A percentile compares a stretch with the other conserved stretches of the same genome.
Conservation (phyloP, 2,888 invertebrate genomes). For the Troides aeacus region DNA sequence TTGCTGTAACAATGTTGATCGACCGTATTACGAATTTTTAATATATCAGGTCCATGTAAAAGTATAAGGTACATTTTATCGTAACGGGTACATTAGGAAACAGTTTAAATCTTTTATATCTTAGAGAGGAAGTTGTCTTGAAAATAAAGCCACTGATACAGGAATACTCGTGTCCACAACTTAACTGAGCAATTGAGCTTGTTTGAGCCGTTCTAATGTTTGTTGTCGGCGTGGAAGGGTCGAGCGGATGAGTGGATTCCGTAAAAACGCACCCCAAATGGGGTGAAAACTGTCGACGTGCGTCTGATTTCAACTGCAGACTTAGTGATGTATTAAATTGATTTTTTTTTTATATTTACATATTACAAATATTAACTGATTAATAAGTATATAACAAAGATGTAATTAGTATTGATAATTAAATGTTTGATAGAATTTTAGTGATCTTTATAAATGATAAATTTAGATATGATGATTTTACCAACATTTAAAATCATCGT, state of each 20-base stretch:
- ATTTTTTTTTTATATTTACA: not conserved
- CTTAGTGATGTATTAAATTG: slow-evolving; percentile 36
- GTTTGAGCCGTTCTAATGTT: slow-evolving; percentile 41
- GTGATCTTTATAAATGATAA: too few relatives aligned
- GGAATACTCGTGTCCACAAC: slow-evolving; percentile 31
- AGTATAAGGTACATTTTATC: too few relatives aligned
- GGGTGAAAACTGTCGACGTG: slow-evolving; percentile 67
- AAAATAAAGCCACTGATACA: not conserved
- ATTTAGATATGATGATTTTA: too few relatives aligned
- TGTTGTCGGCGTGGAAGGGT: slow-evolving; percentile 46
- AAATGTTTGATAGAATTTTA: too few relatives aligned
- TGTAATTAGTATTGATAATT: too few relatives aligned
- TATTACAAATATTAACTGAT: too few relatives aligned
- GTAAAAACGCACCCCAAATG: slow-evolving; percentile 62
- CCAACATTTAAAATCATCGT: too few relatives aligned
- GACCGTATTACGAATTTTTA: slow-evolving; percentile 22
- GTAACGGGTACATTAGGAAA: too few relatives aligned
- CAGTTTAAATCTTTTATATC: not conserved
- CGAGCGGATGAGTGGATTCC: slow-evolving; percentile 45
- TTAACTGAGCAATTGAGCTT: slow-evolving; percentile 34
- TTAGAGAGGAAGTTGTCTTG: not conserved
- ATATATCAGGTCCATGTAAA: slow-evolving; percentile 2
- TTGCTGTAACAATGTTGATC: slow-evolving; percentile 39
- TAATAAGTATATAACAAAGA: too few relatives aligned
- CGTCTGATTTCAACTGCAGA: slow-evolving; percentile 46